Percentiles rank a stretch among this genome's conserved stretches.
Conservation (phyloP, 2,113 vertebrate genomes). For the Hippocampus mohnikei region DNA sequence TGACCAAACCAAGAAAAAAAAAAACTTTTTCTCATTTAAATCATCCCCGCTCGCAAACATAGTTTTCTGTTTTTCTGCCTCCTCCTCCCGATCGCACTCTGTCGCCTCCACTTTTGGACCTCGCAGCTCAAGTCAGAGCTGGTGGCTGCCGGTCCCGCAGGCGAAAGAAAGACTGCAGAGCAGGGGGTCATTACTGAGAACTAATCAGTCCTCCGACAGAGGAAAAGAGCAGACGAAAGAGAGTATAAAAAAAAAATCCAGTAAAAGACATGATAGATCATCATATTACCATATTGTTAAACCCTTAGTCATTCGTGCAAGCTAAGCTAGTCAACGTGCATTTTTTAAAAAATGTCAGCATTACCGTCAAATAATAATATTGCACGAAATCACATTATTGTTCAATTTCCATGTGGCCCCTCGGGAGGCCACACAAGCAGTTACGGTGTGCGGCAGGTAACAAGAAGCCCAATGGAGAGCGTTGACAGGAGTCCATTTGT, state of each 20-base stretch:
- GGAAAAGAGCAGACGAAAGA: conserved; percentile 17
- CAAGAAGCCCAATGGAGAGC: conserved; percentile 28
- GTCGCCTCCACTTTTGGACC: conserved; percentile 21
- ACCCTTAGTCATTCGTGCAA: conserved; percentile 1
- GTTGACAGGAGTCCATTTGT: conserved; percentile 33
- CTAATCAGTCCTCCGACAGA: conserved; percentile 51
- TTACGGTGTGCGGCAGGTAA: conserved; percentile 39
- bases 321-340: conserved; percentile 2
- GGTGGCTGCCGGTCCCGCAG: conserved; percentile 31
- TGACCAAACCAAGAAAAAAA: neutral
- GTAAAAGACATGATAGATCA: neutral
- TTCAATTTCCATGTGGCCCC: conserved; percentile 3
- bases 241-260: conserved; percentile 10
- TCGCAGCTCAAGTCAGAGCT: conserved; percentile 18
- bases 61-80: conserved; percentile 26
- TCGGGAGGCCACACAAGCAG: conserved; percentile 6
- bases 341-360: conserved; percentile 8
- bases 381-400: neutral
- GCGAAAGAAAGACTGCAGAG: conserved; percentile 42
- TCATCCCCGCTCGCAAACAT: neutral
- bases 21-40: conserved; percentile 30
- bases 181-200: conserved; percentile 58
- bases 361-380: neutral
- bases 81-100: conserved; percentile 16
- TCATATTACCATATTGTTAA: conserved; percentile 3